Percentiles rank a stretch among this genome's conserved stretches.
Conservation (phyloP, 2,797 vertebrate genomes). For the Odontamblyopus lacepedii region DNA sequence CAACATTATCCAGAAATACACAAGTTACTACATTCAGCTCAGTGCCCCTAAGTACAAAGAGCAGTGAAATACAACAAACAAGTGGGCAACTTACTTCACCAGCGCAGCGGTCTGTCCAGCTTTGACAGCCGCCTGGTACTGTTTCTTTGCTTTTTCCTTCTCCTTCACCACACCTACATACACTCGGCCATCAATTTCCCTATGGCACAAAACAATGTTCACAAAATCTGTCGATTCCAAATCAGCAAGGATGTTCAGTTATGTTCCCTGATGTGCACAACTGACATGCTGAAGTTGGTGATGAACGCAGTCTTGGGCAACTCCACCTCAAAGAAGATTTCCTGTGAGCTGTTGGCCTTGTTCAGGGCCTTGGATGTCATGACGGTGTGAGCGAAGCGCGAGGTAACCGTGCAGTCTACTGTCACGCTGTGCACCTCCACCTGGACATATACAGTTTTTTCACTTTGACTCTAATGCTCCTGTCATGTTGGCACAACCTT, state of each 20-base stretch:
- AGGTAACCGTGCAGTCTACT: constrained; percentile 85
- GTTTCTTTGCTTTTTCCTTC: constrained; percentile 84
- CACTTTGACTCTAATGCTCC: too few relatives aligned
- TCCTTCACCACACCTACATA: constrained; percentile 88
- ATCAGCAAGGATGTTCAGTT: not conserved
- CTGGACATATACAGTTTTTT: not conserved
- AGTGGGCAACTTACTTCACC: constrained; percentile 78
- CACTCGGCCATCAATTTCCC: constrained; percentile 81
- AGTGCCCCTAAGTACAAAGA: not conserved
- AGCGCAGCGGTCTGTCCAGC: constrained; percentile 86
- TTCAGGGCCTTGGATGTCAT: constrained; percentile 87
- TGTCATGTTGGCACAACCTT: too few relatives aligned
- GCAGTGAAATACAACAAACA: not conserved
- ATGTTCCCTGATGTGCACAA: constrained; percentile 19
- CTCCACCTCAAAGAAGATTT: constrained; percentile 88
- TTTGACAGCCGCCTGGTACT: constrained; percentile 87
- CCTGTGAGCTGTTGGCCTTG: constrained; percentile 77
- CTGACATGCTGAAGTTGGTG: constrained; percentile 92
- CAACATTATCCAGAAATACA: too few relatives aligned
- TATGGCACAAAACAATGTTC: constrained; percentile 41
- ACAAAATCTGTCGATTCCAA: not conserved
- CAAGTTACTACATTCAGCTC: too few relatives aligned
- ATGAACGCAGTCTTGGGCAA: constrained; percentile 93
- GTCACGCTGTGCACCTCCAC: constrained; percentile 77
- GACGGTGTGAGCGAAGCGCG: constrained; percentile 87